phyloP scores from a whole-genome alignment of 2,888 invertebrate genomes.

The Lathronympha strigana region DNA sequence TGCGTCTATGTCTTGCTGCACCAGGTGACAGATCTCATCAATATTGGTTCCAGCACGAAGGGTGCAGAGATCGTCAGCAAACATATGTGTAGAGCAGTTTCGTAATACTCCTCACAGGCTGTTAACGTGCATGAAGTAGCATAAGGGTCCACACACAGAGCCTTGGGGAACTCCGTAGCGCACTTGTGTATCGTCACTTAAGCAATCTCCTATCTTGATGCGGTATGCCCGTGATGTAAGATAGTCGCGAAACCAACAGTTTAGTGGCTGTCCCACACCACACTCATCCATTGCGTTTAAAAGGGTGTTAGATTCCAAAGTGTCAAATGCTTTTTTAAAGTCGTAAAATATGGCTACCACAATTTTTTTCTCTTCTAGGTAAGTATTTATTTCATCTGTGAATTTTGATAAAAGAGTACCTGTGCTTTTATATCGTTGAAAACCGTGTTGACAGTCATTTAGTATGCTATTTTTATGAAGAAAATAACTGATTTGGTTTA shows the following conservation, averaged over 20 bases:
- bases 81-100: not conserved
- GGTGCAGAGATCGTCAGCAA: no score
- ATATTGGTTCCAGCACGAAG: no score
- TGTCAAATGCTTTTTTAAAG: not conserved
- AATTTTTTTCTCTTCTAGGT: not conserved
- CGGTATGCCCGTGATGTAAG: not conserved
- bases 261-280: conserved; percentile 6
- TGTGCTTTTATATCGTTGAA: not conserved
- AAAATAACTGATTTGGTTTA: not conserved
- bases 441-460: not conserved
- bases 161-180: not conserved
- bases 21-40: no score
- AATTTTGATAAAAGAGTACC: not conserved
- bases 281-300: not conserved
- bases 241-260: not conserved
- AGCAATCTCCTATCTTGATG: not conserved
- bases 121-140: not conserved
- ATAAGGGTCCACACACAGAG: not conserved
- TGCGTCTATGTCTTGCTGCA: no score
- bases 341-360: not conserved
- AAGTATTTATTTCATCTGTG: not conserved
- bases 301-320: not conserved
- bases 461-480: not conserved
- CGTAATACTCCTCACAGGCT: not conserved
- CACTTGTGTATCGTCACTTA: not conserved